Percentiles rank a stretch among this genome's conserved stretches.
phyloP scores from a whole-genome alignment of 2,888 invertebrate genomes.

The Drosophila austrosaltans region DNA sequence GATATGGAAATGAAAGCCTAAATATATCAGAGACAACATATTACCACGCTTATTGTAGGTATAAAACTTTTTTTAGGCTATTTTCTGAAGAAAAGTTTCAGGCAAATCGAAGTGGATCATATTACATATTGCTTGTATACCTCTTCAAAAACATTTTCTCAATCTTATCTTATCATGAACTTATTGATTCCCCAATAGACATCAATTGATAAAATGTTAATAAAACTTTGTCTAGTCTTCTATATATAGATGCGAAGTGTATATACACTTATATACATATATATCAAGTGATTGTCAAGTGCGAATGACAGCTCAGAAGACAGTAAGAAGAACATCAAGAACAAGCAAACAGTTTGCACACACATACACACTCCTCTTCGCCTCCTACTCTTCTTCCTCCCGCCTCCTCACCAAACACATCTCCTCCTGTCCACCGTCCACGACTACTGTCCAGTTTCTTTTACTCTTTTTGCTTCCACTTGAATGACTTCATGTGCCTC shows the following conservation, averaged over 20 bases:
- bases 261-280: constrained; percentile 31
- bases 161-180: constrained; percentile 63
- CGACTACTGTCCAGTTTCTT: constrained; percentile 54
- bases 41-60: too few relatives aligned
- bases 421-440: constrained; percentile 47
- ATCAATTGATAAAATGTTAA: constrained; percentile 56
- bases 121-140: not conserved
- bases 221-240: constrained; percentile 31
- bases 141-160: not conserved
- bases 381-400: constrained; percentile 26
- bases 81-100: not conserved
- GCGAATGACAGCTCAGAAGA: constrained; percentile 61
- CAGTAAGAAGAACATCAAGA: constrained; percentile 49
- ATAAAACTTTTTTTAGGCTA: not conserved
- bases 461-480: constrained; percentile 62
- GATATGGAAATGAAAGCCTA: not conserved
- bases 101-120: not conserved
- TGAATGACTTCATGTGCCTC: constrained; percentile 73
- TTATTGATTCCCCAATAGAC: constrained; percentile 67
- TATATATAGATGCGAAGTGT: not conserved
- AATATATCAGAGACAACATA: too few relatives aligned
- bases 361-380: not conserved
- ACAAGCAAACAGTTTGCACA: constrained; percentile 25
- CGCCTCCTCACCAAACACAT: not conserved
- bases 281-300: constrained; percentile 67